Conservation (phyloP, 1,140 invertebrate species). For the Epicauta chinensis region DNA sequence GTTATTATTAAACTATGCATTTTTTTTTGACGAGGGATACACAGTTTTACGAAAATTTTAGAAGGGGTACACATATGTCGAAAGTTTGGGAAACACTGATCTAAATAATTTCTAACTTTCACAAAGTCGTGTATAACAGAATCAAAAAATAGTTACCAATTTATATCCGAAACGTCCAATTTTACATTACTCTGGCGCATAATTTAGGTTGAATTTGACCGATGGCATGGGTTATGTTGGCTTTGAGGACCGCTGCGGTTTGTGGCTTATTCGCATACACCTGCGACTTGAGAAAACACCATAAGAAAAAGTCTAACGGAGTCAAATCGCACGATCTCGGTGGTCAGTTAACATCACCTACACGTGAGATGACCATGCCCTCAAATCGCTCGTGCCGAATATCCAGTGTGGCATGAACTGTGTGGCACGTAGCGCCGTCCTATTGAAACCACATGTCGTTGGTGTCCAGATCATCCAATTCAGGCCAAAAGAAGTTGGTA, state of each 20-base stretch:
- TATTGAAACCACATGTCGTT: conserved; percentile 19
- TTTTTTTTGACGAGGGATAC: too few relatives aligned
- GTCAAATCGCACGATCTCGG: conserved; percentile 41
- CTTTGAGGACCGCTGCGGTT: not conserved
- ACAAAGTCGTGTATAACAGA: too few relatives aligned
- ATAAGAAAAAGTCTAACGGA: conserved; percentile 41
- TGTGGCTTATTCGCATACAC: not conserved
- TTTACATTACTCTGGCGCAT: not conserved
- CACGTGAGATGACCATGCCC: conserved; percentile 38
- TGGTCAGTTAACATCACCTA: conserved; percentile 38
- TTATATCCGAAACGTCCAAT: too few relatives aligned
- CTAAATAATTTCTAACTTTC: too few relatives aligned
- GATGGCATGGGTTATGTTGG: not conserved
- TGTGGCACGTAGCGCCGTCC: conserved; percentile 27
- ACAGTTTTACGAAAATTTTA: too few relatives aligned
- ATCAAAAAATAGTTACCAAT: too few relatives aligned
- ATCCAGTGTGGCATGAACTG: conserved; percentile 14
- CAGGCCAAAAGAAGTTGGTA: conserved; percentile 8
- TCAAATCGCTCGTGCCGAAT: conserved; percentile 30
- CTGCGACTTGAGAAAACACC: conserved; percentile 34
- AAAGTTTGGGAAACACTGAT: too few relatives aligned
- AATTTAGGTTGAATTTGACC: not conserved
- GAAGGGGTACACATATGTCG: too few relatives aligned
- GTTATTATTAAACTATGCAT: too few relatives aligned
- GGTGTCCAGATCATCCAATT: conserved; percentile 12